A percentile compares a stretch with the other conserved stretches of the same genome.
Conservation (phyloP, 2,797 vertebrate genomes). For the Rhynchotus rufescens region DNA sequence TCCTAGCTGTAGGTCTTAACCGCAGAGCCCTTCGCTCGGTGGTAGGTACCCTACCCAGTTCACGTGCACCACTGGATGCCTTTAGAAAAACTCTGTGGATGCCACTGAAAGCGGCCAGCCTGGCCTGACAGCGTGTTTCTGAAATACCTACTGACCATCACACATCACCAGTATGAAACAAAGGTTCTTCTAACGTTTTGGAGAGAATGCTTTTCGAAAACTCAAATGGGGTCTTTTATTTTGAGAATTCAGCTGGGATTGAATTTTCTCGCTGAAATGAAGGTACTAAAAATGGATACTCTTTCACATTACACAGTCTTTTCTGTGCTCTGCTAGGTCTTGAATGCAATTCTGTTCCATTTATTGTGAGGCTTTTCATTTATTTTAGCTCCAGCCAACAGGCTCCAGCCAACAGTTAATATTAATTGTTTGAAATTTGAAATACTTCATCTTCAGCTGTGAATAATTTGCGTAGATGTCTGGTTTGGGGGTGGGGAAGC, state of each 20-base stretch:
- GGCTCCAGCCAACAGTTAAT: too few relatives aligned
- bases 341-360: not conserved
- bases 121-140: not conserved
- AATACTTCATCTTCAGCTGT: not conserved
- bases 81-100: not conserved
- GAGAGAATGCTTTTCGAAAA: not conserved
- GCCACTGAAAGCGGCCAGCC: not conserved
- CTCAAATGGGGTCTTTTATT: not conserved
- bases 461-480: not conserved
- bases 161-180: not conserved
- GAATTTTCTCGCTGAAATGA: not conserved
- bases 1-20: not conserved
- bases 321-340: not conserved
- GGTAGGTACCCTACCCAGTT: rapidly evolving
- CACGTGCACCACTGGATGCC: not conserved
- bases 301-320: not conserved
- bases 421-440: not conserved
- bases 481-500: not conserved
- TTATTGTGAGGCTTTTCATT: too few relatives aligned
- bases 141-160: not conserved
- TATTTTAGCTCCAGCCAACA: too few relatives aligned
- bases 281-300: not conserved
- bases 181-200: not conserved
- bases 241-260: not conserved
- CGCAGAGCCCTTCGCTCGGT: not conserved